These are phyloP conservation scores for Gopherus flavomarginatus DNA, from an alignment of 2,113 vertebrate genomes.

Conservation along the genomic window DNA sequence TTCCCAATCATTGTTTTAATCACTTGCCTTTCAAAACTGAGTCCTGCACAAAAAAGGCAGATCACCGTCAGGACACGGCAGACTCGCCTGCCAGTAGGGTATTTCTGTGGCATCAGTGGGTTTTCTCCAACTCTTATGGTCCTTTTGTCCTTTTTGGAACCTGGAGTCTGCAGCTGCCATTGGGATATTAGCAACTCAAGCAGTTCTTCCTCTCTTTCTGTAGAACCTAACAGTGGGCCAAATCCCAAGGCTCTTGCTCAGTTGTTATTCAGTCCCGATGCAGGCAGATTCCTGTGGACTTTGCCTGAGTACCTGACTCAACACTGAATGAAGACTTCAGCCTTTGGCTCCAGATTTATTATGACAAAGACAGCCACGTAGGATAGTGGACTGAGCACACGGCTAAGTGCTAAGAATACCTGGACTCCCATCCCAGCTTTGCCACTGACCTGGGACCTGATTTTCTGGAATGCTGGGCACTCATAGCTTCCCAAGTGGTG, in stretches of 20 bases:
- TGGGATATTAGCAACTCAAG: neutral
- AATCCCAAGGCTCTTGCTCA: neutral
- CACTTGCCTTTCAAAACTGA: neutral
- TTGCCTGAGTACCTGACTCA: neutral
- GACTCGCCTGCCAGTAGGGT: neutral
- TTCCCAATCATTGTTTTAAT: neutral
- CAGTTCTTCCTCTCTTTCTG: neutral
- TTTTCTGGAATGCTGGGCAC: neutral
- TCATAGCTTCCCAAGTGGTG: neutral
- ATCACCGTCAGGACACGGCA: neutral
- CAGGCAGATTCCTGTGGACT: neutral
- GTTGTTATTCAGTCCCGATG: neutral
- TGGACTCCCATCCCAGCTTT: neutral
- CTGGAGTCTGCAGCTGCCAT: neutral
- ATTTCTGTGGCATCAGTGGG: no score
- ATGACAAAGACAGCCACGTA: neutral
- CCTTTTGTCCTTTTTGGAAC: neutral
- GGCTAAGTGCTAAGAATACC: neutral
- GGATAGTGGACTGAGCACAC: neutral
- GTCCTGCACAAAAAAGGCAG: neutral
- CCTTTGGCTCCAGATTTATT: neutral
- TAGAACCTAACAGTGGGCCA: neutral
- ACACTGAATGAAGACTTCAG: neutral
- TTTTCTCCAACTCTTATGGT: neutral
- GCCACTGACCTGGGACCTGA: neutral